Evolutionary conservation across 2,888 invertebrate genomes (phyloP), one percentile per base, ranked within the genome.

Genomic region (Matsumyia berberina): DNA sequence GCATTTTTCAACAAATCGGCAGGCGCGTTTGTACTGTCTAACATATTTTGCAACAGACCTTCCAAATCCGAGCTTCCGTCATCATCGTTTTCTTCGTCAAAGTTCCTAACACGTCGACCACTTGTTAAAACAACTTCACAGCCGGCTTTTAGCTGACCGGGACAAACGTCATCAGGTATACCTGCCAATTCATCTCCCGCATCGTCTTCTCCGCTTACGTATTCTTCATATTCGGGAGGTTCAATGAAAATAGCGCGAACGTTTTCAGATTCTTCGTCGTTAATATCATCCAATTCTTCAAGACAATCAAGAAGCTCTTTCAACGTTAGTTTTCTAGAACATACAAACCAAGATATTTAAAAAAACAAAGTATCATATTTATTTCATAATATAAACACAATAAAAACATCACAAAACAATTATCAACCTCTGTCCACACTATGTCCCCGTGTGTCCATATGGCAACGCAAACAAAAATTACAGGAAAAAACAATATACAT

Each of bases 151-250:
- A 17, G 19, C 44, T 46, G 44, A 46, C 9, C 0, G 44, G 44
- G 4, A 46, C 46, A 46, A 46, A 46, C 19, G 19, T 46, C 9
- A 19, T 46, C 19, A 46, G 44, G 19, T 17, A 46, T 46, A 46
- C 17, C 19, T 46, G 11, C 19, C 46, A 46, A 46, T 9, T 46
- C 8, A 46, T 46, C 46, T 19, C 9, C 9, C 19, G 17, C 46
- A 46, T 46, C 19, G 46, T 46, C 9, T 46, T 46, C 46, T 19
- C 19, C 46, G 4, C 46, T 46, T 46, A 19, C 19, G 19, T 46
- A 24, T 11, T 11, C 46, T 46, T 46, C 46, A 46, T 46, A 3
- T 46, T 46, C 19, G 19, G 46, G 46, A 46, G 46, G 44, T 44
- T 19, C 6, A 8, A 44, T 44, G 8, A 9, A 44, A 17, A 44